Base-by-base conservation (phyloP, 2,888 invertebrate genomes). In the Thymelicus acteon region DNA sequence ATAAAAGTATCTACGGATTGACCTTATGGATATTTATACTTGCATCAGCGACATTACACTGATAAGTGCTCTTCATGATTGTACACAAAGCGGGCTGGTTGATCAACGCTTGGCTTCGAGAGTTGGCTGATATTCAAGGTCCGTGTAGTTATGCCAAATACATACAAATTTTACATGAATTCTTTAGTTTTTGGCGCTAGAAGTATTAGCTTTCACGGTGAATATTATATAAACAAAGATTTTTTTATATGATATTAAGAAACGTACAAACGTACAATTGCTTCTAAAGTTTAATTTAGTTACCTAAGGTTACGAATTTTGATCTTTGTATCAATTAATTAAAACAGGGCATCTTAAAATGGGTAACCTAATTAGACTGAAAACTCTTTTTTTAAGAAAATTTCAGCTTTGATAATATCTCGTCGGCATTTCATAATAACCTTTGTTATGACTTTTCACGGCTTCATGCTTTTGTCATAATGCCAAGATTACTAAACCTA, bases 91-190 rank as follows among this genome's bases (percentile, higher is more conserved):
- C 60, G 10, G 40, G 40, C 52, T 19, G 44, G 62, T 48, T 61
- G 37, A 68, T 47, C 54, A 47, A 13, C 47, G 47, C 57, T 19
- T 62, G 15, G 61, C 44, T 47, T 68, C 15, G 40, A 19, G 8
- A 44, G 61, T 52, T 67, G 67, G 60, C 54, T 68, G 12, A 13
- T 62, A 61, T 68, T 68, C 54, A 68, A 68, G 37, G 68, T 37
- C 47, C 10, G 47, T 52, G 10, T 61, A 8, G 13, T 61, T 61
- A 68, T n/a, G 31, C 15, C 13, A 61, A 60, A 52, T 60, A 60
- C 19, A 37, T 31, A 37, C 57, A 57, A 31, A 57, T 37, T 57
- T 24, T 54, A 24, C 19, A 54, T 54, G 0, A 24, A 54, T 54
- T 54, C 8, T 24, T 54, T 15, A 52, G 52, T 31, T 54, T 24